These are phyloP conservation scores for Alectura lathami DNA, from an alignment of 2,113 vertebrate species.

Conservation along the genomic window DNA sequence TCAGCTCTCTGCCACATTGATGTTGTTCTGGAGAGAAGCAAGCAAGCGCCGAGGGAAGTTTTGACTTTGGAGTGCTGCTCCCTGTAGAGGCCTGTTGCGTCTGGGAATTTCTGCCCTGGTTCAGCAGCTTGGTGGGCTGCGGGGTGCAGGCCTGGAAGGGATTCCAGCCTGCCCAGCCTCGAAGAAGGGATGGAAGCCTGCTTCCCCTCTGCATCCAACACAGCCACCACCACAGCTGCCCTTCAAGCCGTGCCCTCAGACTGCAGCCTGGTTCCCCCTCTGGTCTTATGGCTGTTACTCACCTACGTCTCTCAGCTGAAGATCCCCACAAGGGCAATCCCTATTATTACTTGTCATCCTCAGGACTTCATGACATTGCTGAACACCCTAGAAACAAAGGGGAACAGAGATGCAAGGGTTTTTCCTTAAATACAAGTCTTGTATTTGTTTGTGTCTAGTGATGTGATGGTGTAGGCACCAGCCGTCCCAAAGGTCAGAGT, in stretches of 20 bases:
- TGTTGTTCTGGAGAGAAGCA: not conserved
- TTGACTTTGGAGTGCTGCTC: not conserved
- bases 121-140: not conserved
- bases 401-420: constrained; percentile 45
- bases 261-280: not conserved
- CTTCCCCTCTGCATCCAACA: rapidly evolving
- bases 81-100: not conserved
- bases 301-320: not conserved
- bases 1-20: not conserved
- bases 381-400: not conserved
- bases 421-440: not conserved
- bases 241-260: not conserved
- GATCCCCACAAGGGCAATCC: constrained; percentile 40
- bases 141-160: not conserved
- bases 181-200: not conserved
- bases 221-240: not conserved
- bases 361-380: not conserved
- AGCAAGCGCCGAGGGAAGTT: not conserved
- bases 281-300: constrained; percentile 20
- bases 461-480: not conserved
- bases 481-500: constrained; percentile 27
- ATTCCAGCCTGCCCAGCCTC: not conserved
- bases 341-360: not conserved
- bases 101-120: not conserved
- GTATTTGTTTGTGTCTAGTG: not conserved